phyloP scores from a whole-genome alignment of 2,797 vertebrate genomes.

The Apogon hyalosoma region DNA sequence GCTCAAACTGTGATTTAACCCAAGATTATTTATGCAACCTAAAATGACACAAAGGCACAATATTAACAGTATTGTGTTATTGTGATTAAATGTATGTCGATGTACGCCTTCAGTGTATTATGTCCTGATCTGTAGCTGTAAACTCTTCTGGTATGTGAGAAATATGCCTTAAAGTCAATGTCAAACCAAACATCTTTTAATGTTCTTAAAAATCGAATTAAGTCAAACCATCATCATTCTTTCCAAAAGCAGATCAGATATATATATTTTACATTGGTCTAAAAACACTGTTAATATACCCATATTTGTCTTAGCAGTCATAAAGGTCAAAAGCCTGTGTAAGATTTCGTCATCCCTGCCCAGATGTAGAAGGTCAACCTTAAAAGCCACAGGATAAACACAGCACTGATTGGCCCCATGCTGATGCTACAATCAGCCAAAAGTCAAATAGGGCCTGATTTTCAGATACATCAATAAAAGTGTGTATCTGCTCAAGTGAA shows the following conservation, averaged over 20 bases:
- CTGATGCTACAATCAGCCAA: constrained; percentile 29
- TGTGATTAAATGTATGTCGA: too few species aligned
- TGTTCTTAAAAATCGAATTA: constrained; percentile 13
- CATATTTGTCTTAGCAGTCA: too few species aligned
- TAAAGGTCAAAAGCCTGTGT: constrained; percentile 2
- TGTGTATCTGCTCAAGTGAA: constrained; percentile 45
- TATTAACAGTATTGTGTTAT: too few species aligned
- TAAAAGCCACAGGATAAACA: not conserved
- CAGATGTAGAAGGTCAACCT: constrained; percentile 21
- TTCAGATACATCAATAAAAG: constrained; percentile 44
- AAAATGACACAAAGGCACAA: not conserved
- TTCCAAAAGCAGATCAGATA: constrained; percentile 4
- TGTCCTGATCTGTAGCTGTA: not conserved
- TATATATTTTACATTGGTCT: not conserved
- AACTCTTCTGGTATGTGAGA: not conserved
- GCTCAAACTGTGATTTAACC: constrained; percentile 14
- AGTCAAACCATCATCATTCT: not conserved
- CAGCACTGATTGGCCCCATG: constrained; percentile 11
- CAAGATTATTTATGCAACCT: not conserved
- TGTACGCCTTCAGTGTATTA: too few species aligned
- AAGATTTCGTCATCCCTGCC: constrained; percentile 11
- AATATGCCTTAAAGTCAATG: constrained; percentile 4
- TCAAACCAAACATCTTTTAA: constrained; percentile 12
- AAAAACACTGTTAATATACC: not conserved
- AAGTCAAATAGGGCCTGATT: constrained; percentile 31